These are phyloP conservation scores for Popillia japonica DNA, from an alignment of 1,140 invertebrate genomes.

Conservation along the genomic window DNA sequence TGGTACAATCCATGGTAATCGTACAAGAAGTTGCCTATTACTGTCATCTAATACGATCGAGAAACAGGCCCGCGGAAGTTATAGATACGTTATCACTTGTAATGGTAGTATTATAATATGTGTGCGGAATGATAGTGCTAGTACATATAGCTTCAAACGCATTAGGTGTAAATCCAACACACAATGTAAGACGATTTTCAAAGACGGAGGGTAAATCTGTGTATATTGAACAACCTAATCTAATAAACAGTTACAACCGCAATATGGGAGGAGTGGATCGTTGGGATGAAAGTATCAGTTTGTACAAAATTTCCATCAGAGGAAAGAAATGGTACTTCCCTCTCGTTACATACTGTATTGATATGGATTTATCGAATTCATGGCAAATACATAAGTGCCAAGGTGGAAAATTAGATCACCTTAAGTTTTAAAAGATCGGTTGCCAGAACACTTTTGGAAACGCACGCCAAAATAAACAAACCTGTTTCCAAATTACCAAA, in stretches of 20 bases:
- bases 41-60: conserved; percentile 37
- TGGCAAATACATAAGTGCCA: conserved; percentile 46
- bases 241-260: conserved; percentile 46
- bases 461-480: conserved; percentile 36
- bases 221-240: conserved; percentile 44
- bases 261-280: conserved; percentile 52
- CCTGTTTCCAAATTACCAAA: not conserved
- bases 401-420: conserved; percentile 39
- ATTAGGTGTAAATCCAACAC: conserved; percentile 41
- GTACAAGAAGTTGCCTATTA: conserved; percentile 37
- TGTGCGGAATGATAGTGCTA: no score
- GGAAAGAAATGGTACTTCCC: conserved; percentile 53
- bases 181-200: conserved; percentile 46
- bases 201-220: conserved; percentile 48
- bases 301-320: conserved; percentile 46
- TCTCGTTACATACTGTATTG: conserved; percentile 51
- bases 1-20: conserved; percentile 45
- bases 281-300: conserved; percentile 41
- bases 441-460: conserved; percentile 39
- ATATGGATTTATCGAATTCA: conserved; percentile 55
- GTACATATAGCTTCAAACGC: conserved; percentile 42
- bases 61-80: conserved; percentile 41
- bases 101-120: no score
- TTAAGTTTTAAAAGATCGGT: conserved; percentile 42
- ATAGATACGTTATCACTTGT: conserved; percentile 44